Evolutionary conservation across 2,797 vertebrate species (phyloP), one percentile per base, ranked within the genome.

Genomic region (Liparis tanakae): DNA sequence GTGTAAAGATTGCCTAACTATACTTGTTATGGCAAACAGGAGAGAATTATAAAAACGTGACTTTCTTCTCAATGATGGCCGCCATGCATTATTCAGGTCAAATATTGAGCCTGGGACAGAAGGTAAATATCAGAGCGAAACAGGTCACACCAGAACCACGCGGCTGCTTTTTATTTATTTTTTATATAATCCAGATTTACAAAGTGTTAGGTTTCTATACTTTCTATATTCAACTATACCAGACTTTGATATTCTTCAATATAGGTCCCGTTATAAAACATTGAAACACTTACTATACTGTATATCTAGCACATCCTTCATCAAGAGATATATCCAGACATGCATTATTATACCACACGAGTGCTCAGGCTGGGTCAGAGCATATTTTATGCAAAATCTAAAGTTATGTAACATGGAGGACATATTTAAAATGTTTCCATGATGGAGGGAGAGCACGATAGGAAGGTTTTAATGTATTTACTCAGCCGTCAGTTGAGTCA

Each of bases 11-110:
- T 80, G 78, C 64, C 39, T 67, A 64, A 61, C 48, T 25, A 17
- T 65, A 76, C 72, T 80, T 74, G 78, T n/a, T 50, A 78, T 82
- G 57, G 37, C 57, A 76, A 81, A 75, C 69, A 22, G 71, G 69
- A n/a, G 46, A 64, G 44, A 70, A 50, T 65, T 64, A 61, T 53
- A 72, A 81, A 80, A 85, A 74, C 12, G n/a, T 69, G 67, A 67
- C 72, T 88, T 85, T 88, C 70, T 78, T 72, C 43, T 58, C 64
- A 89, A 90, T 50, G 88, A 91, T 89, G 72, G 18, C 22, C 75
- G 74, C 22, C 53, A 78, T 92, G 87, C 78, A 82, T 93, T 90
- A 93, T 91, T 92, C 87, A 92, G 81, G 53, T 25, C 62, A 77
- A 79, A 86, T 58, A 79, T 50, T 62, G 72, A 82, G 70, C 41